These are phyloP conservation scores for Platygyra sinensis DNA, from an alignment of 64 coral and sea anemone genomes.

Conservation along the genomic window DNA sequence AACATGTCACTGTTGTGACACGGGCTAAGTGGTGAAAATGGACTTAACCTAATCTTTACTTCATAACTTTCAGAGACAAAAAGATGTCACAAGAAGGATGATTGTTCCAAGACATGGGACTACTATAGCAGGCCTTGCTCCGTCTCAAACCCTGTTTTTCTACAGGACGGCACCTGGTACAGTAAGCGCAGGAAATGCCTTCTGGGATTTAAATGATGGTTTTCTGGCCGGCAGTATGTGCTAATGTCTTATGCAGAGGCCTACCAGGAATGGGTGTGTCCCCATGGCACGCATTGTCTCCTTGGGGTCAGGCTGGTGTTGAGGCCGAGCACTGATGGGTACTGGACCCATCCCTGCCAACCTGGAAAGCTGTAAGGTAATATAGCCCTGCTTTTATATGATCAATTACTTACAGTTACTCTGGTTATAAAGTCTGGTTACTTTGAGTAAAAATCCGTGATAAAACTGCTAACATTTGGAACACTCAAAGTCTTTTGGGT, in stretches of 20 bases:
- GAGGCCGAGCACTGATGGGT: conserved; percentile 95
- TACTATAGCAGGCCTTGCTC: conserved; percentile 76
- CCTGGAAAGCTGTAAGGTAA: conserved; percentile 83
- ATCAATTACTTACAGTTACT: no score
- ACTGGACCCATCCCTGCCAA: conserved; percentile 97
- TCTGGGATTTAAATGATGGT: conserved; percentile 97
- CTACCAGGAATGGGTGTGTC: conserved; percentile 6
- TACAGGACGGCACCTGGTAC: conserved; percentile 93
- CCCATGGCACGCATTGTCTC: conserved; percentile 85
- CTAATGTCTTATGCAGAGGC: conserved; percentile 89
- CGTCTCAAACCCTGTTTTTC: conserved; percentile 91
- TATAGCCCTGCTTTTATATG: not conserved
- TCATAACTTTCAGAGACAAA: conserved; percentile 60
- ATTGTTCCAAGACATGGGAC: conserved; percentile 86
- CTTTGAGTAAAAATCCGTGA: no score
- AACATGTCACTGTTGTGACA: no score
- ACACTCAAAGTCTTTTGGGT: no score
- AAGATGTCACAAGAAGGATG: conserved; percentile 71
- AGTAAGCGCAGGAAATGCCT: conserved; percentile 87
- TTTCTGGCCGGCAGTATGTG: conserved; percentile 88
- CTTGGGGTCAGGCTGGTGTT: conserved; percentile 96
- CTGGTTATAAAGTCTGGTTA: no score
- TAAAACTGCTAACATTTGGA: no score
- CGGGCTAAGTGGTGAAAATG: no score
- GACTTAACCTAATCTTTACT: no score